These are phyloP conservation scores for Eretmochelys imbricata DNA, from an alignment of 2,113 vertebrate genomes.

Conservation along the genomic window DNA sequence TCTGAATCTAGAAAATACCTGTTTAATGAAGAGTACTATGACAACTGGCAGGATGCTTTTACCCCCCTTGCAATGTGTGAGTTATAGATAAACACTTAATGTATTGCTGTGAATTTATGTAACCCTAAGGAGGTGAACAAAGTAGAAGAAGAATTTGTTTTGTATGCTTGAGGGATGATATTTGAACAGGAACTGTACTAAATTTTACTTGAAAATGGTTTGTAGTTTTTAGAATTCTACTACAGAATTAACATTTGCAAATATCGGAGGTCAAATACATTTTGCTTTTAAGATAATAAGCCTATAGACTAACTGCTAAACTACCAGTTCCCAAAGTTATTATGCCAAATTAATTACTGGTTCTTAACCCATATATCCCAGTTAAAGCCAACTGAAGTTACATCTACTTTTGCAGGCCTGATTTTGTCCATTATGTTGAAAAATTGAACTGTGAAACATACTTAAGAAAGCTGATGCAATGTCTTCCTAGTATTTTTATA, in stretches of 20 bases:
- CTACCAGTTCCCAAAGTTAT: background rate
- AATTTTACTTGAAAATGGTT: background rate
- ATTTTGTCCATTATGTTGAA: background rate
- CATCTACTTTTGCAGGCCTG: background rate
- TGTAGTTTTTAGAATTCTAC: background rate
- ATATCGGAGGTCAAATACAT: background rate
- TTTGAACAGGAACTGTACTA: background rate
- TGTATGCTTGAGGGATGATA: background rate
- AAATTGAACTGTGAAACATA: background rate
- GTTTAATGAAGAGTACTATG: background rate
- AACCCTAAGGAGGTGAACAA: background rate
- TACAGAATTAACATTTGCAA: background rate
- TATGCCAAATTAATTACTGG: background rate
- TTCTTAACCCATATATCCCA: background rate
- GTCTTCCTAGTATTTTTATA: background rate
- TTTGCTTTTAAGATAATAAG: background rate
- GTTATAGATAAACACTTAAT: background rate
- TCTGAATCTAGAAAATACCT: background rate
- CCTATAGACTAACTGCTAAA: background rate
- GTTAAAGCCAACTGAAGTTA: background rate
- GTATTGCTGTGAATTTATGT: background rate
- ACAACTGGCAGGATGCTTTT: background rate
- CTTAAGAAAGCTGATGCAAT: background rate
- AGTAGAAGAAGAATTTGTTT: background rate
- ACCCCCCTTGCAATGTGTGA: background rate